phyloP scores from a whole-genome alignment of 2,797 vertebrate genomes.

The Thunnus albacares region DNA sequence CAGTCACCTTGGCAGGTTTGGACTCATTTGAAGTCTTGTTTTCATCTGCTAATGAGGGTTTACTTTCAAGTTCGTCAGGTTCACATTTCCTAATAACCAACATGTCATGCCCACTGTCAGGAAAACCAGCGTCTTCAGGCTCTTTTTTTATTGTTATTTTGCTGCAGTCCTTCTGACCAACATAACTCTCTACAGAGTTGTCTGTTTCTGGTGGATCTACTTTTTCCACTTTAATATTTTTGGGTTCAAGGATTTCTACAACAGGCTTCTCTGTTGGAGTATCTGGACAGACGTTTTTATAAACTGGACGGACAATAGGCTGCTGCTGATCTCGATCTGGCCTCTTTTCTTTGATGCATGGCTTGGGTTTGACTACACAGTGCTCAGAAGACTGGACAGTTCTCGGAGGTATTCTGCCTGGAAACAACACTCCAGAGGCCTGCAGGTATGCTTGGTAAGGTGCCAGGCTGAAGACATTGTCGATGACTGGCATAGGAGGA shows the following conservation, averaged over 20 bases:
- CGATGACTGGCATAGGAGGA: constrained; percentile 94
- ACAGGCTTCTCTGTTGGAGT: constrained; percentile 28
- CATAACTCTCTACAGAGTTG: constrained; percentile 34
- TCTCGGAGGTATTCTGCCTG: constrained; percentile 44
- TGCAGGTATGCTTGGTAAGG: constrained; percentile 89
- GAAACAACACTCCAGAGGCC: constrained; percentile 63
- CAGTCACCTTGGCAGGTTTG: constrained; percentile 25
- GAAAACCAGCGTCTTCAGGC: constrained; percentile 43
- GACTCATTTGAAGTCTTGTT: constrained; percentile 31
- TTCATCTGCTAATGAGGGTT: constrained; percentile 45
- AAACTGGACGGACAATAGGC: constrained; percentile 6
- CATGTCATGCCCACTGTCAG: constrained; percentile 69
- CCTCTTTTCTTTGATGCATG: constrained; percentile 48
- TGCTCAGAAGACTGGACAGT: constrained; percentile 27
- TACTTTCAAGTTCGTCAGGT: constrained; percentile 62
- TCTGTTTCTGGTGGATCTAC: constrained; percentile 42
- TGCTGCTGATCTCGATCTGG: constrained; percentile 34
- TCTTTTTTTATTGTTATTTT: constrained; percentile 74
- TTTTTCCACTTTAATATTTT: constrained; percentile 79
- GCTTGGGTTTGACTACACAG: constrained; percentile 49
- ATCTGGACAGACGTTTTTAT: constrained; percentile 29
- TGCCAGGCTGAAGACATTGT: constrained; percentile 95
- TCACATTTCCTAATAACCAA: constrained; percentile 83
- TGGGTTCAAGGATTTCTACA: constrained; percentile 37
- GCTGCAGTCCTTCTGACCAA: constrained; percentile 21